These are phyloP conservation scores for Eptatretus atami DNA, from an alignment of 2,797 vertebrate genomes.

Conservation along the genomic window DNA sequence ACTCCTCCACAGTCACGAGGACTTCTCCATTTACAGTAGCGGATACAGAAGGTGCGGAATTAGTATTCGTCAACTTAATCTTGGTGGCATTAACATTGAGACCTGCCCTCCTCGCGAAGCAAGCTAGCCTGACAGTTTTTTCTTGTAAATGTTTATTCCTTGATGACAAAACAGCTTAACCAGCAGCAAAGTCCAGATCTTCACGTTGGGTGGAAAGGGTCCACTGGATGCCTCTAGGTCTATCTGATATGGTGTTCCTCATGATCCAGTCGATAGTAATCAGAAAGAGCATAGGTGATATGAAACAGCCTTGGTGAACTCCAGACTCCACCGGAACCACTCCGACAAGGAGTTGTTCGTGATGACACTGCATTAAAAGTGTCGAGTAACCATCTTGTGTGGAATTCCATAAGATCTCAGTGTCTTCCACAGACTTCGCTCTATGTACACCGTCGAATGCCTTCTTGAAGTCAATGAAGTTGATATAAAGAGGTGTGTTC, in stretches of 20 bases:
- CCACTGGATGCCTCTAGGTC: neutral
- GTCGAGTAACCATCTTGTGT: neutral
- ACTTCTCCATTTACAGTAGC: no score
- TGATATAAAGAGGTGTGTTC: neutral
- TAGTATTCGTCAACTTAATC: no score
- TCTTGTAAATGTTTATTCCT: neutral
- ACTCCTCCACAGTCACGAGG: no score
- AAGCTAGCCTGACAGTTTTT: no score
- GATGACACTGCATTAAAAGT: neutral
- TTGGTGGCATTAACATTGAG: neutral
- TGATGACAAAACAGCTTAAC: neutral
- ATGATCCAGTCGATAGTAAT: no score
- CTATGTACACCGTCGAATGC: neutral
- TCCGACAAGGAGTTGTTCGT: neutral
- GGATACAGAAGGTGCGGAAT: no score
- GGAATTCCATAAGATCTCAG: neutral
- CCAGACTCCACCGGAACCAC: neutral
- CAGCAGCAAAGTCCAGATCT: neutral
- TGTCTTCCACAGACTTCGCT: neutral
- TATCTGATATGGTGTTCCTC: neutral
- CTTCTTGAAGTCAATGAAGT: slow-evolving; percentile 2
- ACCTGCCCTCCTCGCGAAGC: no score
- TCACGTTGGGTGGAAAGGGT: neutral
- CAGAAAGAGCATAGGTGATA: neutral
- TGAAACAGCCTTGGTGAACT: neutral